Evolutionary conservation across 2,113 vertebrate genomes (phyloP).

Genomic region (Plectropomus leopardus): DNA sequence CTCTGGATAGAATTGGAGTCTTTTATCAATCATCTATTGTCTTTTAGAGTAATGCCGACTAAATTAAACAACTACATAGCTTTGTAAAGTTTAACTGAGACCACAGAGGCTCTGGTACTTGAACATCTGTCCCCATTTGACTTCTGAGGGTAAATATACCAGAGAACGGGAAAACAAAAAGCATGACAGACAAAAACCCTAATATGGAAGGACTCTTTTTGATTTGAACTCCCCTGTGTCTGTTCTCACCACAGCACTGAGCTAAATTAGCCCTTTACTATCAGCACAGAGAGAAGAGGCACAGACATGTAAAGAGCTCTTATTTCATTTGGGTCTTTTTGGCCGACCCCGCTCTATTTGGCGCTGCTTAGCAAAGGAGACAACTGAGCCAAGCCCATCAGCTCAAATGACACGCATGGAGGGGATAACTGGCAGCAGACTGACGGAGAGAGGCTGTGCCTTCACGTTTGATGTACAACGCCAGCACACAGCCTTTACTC

Average conservation of each 20-base stretch:
- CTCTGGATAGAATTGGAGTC: background rate
- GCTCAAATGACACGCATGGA: conserved; percentile 69
- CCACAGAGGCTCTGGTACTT: background rate
- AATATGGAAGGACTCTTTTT: conserved; percentile 9
- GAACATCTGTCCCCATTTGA: conserved; percentile 10
- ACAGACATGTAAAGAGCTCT: conserved; percentile 37
- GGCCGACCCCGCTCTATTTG: conserved; percentile 34
- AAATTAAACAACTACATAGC: background rate
- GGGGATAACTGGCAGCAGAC: conserved; percentile 55
- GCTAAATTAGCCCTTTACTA: conserved; percentile 53
- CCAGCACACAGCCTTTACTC: conserved; percentile 41
- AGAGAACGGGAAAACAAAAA: background rate
- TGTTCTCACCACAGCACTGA: conserved; percentile 22
- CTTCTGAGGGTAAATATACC: background rate
- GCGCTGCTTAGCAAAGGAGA: conserved; percentile 36
- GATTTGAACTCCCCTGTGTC: conserved; percentile 14
- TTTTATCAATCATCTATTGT: background rate
- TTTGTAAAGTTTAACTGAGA: background rate
- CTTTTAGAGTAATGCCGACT: background rate
- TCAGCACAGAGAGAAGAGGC: conserved; percentile 30
- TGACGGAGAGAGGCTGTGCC: conserved; percentile 24
- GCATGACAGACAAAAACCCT: background rate
- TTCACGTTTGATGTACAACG: conserved; percentile 62
- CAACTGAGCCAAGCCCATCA: conserved; percentile 59
- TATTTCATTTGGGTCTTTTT: conserved; percentile 50